Percentiles rank a stretch among this genome's conserved stretches.
Conservation (phyloP, 1,140 invertebrate genomes). For the Drosophila simulans region DNA sequence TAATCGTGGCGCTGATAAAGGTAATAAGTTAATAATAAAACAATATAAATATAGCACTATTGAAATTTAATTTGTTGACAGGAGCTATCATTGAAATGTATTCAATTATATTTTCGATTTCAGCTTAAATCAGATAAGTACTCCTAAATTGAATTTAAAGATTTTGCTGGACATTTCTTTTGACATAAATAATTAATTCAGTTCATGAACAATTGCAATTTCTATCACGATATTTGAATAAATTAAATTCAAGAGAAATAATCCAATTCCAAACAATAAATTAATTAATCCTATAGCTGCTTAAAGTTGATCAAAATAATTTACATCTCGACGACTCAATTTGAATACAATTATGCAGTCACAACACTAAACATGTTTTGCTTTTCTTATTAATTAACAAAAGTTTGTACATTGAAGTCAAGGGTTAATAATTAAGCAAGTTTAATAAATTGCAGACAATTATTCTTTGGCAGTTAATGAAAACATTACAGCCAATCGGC, state of each 20-base stretch:
- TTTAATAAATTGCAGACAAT: slow-evolving; percentile 2
- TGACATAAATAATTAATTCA: neutral
- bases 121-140: neutral
- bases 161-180: neutral
- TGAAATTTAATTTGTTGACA: neutral
- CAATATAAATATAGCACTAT: slow-evolving; percentile 2
- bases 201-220: neutral
- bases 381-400: neutral
- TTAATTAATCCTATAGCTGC: neutral
- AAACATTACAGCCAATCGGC: slow-evolving; percentile 13
- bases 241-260: neutral
- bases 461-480: slow-evolving; percentile 11
- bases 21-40: slow-evolving; percentile 1
- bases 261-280: neutral
- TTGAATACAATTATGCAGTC: too few relatives aligned
- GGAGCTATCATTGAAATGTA: neutral
- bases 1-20: slow-evolving; percentile 16
- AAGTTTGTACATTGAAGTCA: neutral
- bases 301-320: neutral
- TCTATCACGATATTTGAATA: neutral
- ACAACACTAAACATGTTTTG: neutral
- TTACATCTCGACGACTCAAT: neutral
- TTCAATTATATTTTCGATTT: neutral
- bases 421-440: neutral
- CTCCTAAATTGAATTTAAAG: neutral